Conservation (phyloP, 2,113 vertebrate genomes). For the Myanophis thanlyinensis region DNA sequence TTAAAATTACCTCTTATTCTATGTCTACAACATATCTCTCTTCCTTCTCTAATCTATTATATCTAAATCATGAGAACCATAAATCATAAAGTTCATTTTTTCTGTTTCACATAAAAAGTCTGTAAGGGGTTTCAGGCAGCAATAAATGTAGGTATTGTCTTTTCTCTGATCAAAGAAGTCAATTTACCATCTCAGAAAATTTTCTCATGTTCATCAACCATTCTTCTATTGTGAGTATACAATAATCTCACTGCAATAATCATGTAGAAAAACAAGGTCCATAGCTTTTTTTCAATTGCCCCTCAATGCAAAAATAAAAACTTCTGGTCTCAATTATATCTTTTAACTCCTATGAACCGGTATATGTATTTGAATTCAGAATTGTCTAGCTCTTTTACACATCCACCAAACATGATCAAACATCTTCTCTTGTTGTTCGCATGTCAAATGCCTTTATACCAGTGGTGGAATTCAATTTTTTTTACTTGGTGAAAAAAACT, state of each 20-base stretch:
- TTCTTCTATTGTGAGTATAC: not conserved
- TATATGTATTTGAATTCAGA: not conserved
- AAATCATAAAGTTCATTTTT: not conserved
- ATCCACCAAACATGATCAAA: not conserved
- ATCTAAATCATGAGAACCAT: not conserved
- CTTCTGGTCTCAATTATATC: not conserved
- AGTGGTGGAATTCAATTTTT: too few relatives aligned
- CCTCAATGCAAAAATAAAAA: not conserved
- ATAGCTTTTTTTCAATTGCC: not conserved
- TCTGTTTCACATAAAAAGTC: not conserved
- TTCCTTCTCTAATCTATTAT: not conserved
- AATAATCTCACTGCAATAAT: not conserved
- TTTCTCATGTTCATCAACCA: not conserved
- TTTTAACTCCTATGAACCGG: not conserved
- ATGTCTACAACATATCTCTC: not conserved
- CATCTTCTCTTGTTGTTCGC: not conserved
- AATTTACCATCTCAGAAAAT: not conserved
- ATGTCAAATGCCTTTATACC: not conserved
- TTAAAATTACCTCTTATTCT: not conserved
- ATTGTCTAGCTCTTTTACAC: not conserved
- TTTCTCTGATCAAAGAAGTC: not conserved
- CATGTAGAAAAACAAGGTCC: not conserved
- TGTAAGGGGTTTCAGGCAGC: not conserved
- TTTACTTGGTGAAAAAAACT: too few relatives aligned
- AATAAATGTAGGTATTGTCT: not conserved